These are phyloP conservation scores for Eucera pruinosa DNA, from an alignment of 2,888 invertebrate species.

Conservation along the genomic window DNA sequence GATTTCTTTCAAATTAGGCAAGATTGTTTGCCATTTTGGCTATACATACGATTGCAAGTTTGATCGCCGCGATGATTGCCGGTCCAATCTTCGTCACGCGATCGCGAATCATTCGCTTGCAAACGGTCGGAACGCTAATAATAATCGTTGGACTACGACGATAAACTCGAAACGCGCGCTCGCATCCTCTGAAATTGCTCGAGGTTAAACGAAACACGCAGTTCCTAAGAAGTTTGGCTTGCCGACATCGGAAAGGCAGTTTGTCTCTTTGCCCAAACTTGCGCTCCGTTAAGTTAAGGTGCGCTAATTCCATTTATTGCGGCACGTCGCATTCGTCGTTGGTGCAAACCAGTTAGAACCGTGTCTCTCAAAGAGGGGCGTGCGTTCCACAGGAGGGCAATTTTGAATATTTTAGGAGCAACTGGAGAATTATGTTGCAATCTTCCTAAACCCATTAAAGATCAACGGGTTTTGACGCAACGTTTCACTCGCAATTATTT, in stretches of 20 bases:
- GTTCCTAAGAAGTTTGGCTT: conserved; percentile 5
- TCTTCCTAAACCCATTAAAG: too few relatives aligned
- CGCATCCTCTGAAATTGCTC: background rate
- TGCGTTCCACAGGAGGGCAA: too few relatives aligned
- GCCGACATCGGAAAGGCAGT: background rate
- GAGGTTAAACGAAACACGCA: conserved; percentile 1
- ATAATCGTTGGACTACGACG: background rate
- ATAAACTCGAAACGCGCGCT: background rate
- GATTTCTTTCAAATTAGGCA: background rate
- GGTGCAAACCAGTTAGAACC: too few relatives aligned
- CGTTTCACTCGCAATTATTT: too few relatives aligned
- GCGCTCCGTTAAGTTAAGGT: background rate
- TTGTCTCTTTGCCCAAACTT: background rate
- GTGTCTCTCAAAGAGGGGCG: too few relatives aligned
- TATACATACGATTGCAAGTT: background rate
- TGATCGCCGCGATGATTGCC: conserved; percentile 12
- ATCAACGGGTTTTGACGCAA: too few relatives aligned
- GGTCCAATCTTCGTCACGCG: conserved; percentile 1
- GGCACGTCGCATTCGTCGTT: conserved; percentile 28
- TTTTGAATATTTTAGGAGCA: too few relatives aligned
- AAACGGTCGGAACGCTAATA: background rate
- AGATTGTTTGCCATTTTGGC: background rate
- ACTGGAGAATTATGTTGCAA: too few relatives aligned
- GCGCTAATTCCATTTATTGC: conserved; percentile 51
- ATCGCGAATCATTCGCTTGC: background rate